A percentile compares a stretch with the other conserved stretches of the same genome.
Conservation (phyloP, 2,113 vertebrate genomes). For the Triplophysa dalaica region DNA sequence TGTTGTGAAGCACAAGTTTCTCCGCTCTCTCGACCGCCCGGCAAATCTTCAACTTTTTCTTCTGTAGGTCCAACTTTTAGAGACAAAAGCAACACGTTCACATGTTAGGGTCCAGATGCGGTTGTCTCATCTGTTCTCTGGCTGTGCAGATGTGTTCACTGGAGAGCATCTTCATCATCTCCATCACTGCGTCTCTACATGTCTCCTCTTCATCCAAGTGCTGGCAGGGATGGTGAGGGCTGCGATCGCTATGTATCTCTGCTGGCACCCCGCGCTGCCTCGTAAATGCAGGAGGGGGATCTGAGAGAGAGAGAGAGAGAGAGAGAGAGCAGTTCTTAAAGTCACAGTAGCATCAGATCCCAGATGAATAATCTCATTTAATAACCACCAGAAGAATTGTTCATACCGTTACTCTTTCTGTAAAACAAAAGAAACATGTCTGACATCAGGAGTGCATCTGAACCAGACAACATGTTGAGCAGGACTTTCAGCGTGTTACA, state of each 20-base stretch:
- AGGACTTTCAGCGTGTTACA: too few species aligned
- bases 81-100: conserved; percentile 52
- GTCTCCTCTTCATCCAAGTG: conserved; percentile 3
- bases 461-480: too few species aligned
- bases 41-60: background rate
- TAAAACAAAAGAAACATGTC: too few species aligned
- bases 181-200: background rate
- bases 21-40: too few species aligned
- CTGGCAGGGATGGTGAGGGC: conserved; percentile 47
- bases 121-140: conserved; percentile 33
- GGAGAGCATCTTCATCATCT: background rate
- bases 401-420: too few species aligned
- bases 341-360: conserved; percentile 41
- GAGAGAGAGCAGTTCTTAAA: conserved; percentile 48
- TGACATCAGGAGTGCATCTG: too few species aligned
- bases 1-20: background rate
- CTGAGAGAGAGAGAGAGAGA: conserved; percentile 69
- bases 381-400: background rate
- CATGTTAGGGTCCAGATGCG: conserved; percentile 47
- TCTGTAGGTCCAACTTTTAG: conserved; percentile 1
- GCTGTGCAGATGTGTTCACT: background rate
- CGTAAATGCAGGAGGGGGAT: conserved; percentile 71
- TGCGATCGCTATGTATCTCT: conserved; percentile 57
- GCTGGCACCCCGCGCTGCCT: background rate
- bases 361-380: background rate